Percentiles rank a stretch among this genome's conserved stretches.
phyloP scores from a whole-genome alignment of 2,113 vertebrate genomes.

The Leucosticte australis region DNA sequence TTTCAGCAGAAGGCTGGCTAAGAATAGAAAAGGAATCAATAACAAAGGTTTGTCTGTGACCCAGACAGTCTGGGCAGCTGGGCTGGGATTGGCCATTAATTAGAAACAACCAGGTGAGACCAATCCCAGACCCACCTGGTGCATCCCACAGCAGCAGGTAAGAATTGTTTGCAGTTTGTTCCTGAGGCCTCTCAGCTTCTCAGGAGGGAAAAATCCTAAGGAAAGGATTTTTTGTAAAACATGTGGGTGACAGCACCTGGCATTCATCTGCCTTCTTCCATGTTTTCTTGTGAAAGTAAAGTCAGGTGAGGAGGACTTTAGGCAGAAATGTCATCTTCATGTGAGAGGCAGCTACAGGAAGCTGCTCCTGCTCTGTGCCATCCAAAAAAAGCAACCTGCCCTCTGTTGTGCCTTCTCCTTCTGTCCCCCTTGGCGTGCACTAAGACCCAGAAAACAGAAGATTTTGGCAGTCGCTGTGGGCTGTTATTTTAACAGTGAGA shows the following conservation, averaged over 20 bases:
- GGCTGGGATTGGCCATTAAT: too few species aligned
- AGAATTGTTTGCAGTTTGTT: too few species aligned
- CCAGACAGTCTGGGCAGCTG: too few species aligned
- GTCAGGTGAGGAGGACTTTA: background rate
- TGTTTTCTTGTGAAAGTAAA: background rate
- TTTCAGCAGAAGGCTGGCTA: too few species aligned
- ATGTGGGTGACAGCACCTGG: background rate
- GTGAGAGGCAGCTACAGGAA: background rate
- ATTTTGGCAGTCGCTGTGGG: background rate
- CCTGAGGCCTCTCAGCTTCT: too few species aligned
- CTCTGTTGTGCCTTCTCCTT: background rate
- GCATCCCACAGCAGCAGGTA: too few species aligned
- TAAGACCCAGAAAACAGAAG: background rate
- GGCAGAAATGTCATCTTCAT: background rate
- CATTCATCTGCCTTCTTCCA: rapidly evolving
- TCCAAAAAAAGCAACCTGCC: background rate
- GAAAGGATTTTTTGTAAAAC: too few species aligned
- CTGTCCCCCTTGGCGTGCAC: background rate
- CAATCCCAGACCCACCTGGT: too few species aligned
- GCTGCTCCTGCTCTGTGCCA: background rate
- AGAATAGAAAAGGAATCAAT: too few species aligned
- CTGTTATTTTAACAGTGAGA: background rate
- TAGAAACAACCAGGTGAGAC: too few species aligned
- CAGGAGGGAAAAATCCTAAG: too few species aligned
- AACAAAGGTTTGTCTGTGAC: too few species aligned